phyloP scores from a whole-genome alignment of 2,888 invertebrate species.

The Lepidocyrtoides sp. region DNA sequence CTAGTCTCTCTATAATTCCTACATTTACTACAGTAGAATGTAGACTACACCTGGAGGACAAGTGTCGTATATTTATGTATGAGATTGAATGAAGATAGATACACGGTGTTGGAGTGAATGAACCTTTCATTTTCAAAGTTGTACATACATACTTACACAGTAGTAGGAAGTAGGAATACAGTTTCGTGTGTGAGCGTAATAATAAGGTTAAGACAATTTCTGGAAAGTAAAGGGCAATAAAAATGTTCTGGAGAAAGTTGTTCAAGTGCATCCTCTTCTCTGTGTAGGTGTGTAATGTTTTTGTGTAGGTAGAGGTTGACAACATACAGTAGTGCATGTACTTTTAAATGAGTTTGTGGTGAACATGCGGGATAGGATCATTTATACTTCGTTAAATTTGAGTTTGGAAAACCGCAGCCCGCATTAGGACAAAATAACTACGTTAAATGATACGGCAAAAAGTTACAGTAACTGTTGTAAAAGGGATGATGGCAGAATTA shows the following conservation, averaged over 20 bases:
- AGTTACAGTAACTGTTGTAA: too few species aligned
- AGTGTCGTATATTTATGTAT: too few species aligned
- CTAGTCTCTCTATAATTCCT: slow-evolving; percentile 23
- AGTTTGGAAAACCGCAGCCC: background rate
- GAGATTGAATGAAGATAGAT: too few species aligned
- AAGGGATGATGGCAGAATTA: background rate
- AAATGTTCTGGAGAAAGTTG: slow-evolving; percentile 23
- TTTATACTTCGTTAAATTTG: too few species aligned
- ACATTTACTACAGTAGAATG: too few species aligned
- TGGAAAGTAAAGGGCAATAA: slow-evolving; percentile 2
- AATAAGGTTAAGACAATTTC: slow-evolving; percentile 13
- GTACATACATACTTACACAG: too few species aligned
- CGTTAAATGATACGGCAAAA: too few species aligned
- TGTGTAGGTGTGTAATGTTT: background rate
- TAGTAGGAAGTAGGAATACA: too few species aligned
- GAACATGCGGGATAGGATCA: too few species aligned
- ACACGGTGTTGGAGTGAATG: slow-evolving; percentile 11
- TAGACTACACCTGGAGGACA: too few species aligned
- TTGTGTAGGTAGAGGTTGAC: background rate
- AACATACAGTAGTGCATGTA: background rate
- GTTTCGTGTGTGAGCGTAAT: background rate
- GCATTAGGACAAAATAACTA: background rate
- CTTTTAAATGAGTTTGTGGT: background rate
- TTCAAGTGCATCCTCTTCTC: background rate
- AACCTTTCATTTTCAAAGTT: slow-evolving; percentile 10